Evolutionary conservation across 2,113 vertebrate genomes (phyloP), one percentile per base, ranked within the genome.

Genomic region (Rhinolophus ferrumequinum): DNA sequence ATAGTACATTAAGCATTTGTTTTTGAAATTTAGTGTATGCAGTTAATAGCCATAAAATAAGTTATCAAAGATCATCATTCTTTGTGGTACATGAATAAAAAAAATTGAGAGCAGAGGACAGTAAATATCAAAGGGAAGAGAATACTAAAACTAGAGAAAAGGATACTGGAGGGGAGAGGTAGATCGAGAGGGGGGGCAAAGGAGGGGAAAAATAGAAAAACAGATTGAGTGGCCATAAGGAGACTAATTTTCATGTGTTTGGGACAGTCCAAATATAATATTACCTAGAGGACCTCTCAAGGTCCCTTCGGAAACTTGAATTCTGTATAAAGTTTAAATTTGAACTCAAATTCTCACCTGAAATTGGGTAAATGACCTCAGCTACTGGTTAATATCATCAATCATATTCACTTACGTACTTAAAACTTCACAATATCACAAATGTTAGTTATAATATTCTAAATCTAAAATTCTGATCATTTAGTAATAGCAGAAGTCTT

Each of bases 401-500:
- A 44, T 44, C 52, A 62, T 67, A 81, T 85, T 92, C 72, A 89
- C 26, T 91, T 82, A 92, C 5, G 75, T 76, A 69, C 35, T 67
- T 69, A 91, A 95, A 92, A 81, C 35, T 72, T 84, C 3, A 30
- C 50, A 56, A 87, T 69, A 89, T 94, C 14, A 87, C 52, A 88
- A 79, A 93, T 56, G 77, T 38, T 73, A 72, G 18, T 44, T 93
- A 67, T 15, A 82, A 50, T 79, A 90, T 18, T 72, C 75, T 86
- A 94, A 86, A 77, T 21, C 41, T 81, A 77, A 91, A 67, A n/a
- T 56, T 91, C 41, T 69, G 18, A 56, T 62, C 22, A 82, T 67
- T 93, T 64, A 95, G 33, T 56, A 67, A 89, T 3, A 6, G 22
- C 21, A 79, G 0, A 96, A 76, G 18, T 96, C 73, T 86, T 70